Evolutionary conservation across 2,113 vertebrate genomes (phyloP), one percentile per base, ranked within the genome.

Genomic region (Maccullochella peelii): DNA sequence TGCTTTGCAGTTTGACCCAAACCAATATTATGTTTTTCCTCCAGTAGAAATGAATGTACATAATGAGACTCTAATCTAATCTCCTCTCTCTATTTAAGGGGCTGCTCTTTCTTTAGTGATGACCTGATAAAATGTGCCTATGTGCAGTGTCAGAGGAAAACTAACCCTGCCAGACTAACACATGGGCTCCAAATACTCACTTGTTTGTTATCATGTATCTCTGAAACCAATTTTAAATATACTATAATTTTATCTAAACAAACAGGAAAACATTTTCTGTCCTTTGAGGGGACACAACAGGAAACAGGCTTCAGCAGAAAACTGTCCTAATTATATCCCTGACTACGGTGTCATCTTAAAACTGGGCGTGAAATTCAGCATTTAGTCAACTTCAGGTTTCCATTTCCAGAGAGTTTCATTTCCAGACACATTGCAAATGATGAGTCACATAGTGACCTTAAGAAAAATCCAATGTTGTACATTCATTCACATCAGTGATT

Each of bases 181-280:
- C 21, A 63, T 2, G 8, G 38, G 23, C 38, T 14, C 65, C 27
- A 61, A 58, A 33, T 20, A 44, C 47, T 47, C 36, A 38, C 70
- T 27, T 11, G 9, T 21, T 36, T 80, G n/a, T 33, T 58, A 50
- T 55, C 18, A 47, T 44, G 8, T 52, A 1, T 72, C 58, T 21
- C 47, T 75, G 21, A 70, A 71, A 57, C 8, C 11, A 63, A 59
- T 73, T 79, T 44, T 18, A 59, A 57, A 30, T 54, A 61, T 66
- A 11, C 16, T 6, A 16, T 11, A 4, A 38, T 63, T 50, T 33
- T 63, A 59, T 69, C 38, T 20, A 21, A 4, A 33, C 38, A 65
- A 65, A 80, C n/a, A 23, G 6, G 33, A 50, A 85, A 74, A 61
- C 15, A 11, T 30, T 42, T 10, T 62, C 55, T 55, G 25, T 65